Conservation (phyloP, 2,888 invertebrate genomes). For the Latrodectus elegans region DNA sequence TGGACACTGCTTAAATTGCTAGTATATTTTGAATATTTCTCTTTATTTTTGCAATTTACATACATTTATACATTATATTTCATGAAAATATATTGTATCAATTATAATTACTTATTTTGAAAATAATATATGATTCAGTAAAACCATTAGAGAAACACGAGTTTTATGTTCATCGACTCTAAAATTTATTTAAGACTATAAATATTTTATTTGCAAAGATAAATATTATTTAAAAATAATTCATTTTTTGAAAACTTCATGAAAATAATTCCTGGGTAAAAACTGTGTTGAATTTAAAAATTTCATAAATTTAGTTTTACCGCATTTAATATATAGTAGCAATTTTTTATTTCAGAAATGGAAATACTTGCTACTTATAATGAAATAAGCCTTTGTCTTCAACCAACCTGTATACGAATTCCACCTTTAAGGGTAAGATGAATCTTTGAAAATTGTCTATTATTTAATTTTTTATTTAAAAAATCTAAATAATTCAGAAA, state of each 20-base stretch:
- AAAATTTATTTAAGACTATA: too few relatives aligned
- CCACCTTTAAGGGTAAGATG: constrained; percentile 30
- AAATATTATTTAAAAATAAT: neutral
- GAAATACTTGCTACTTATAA: constrained; percentile 23
- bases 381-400: constrained; percentile 31
- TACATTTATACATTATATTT: too few relatives aligned
- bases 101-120: too few relatives aligned
- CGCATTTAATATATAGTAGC: neutral
- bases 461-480: neutral
- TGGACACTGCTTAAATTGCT: too few relatives aligned
- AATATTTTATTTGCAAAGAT: too few relatives aligned
- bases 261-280: neutral
- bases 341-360: constrained; percentile 25
- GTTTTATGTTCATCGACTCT: too few relatives aligned
- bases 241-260: neutral
- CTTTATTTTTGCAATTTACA: too few relatives aligned
- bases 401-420: constrained; percentile 22
- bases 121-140: too few relatives aligned
- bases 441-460: neutral
- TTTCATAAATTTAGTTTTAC: neutral
- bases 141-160: too few relatives aligned
- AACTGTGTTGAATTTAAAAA: neutral
- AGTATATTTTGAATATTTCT: too few relatives aligned
- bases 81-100: too few relatives aligned
- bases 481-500: neutral